A percentile compares a stretch with the other conserved stretches of the same genome.
phyloP scores from a whole-genome alignment of 2,113 vertebrate species.

The Prunella himalayana region DNA sequence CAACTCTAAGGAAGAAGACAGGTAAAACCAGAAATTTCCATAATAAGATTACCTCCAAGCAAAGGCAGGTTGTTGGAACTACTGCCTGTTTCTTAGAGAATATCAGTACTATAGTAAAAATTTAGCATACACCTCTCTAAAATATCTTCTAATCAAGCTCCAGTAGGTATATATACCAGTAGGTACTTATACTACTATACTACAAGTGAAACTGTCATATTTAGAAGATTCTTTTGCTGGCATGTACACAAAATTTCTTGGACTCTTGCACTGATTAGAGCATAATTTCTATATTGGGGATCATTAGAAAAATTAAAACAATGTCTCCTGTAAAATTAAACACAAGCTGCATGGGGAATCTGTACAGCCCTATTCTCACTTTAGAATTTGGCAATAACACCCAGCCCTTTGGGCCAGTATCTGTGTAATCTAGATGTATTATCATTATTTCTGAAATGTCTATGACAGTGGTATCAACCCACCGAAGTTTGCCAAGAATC shows the following conservation, averaged over 20 bases:
- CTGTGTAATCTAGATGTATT: constrained; percentile 14
- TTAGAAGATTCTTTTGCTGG: constrained; percentile 13
- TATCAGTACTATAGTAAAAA: not conserved
- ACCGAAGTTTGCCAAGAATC: not conserved
- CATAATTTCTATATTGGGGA: constrained; percentile 20
- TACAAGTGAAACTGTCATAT: not conserved
- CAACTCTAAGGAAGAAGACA: not conserved
- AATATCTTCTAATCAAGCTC: not conserved
- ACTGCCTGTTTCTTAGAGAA: not conserved
- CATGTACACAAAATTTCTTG: constrained; percentile 16
- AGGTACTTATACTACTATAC: not conserved
- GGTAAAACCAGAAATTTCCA: not conserved
- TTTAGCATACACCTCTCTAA: not conserved
- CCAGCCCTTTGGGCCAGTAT: not conserved
- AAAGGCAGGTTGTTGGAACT: not conserved
- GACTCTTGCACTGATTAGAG: not conserved
- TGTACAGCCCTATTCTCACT: not conserved
- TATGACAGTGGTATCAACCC: not conserved
- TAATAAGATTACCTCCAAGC: not conserved
- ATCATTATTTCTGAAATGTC: constrained; percentile 22
- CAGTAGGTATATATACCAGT: not conserved
- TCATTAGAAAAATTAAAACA: constrained; percentile 55
- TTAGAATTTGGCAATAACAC: not conserved
- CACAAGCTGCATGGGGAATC: not conserved
- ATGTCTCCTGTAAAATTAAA: constrained; percentile 44